Conservation (phyloP, 2,113 vertebrate species). For the Eulemur macaco region DNA sequence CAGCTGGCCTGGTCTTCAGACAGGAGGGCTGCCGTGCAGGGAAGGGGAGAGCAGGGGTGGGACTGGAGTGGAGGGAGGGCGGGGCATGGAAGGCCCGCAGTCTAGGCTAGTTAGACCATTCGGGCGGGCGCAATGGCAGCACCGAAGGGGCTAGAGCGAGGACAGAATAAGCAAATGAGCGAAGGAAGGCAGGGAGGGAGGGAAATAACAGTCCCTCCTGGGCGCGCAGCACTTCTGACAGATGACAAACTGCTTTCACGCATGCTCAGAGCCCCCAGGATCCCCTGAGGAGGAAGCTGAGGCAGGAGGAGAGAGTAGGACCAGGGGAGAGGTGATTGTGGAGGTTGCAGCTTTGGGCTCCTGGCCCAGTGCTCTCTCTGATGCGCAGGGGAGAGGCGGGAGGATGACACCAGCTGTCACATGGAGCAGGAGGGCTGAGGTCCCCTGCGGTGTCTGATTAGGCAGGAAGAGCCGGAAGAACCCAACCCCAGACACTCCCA, state of each 20-base stretch:
- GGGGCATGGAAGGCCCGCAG: fast-evolving
- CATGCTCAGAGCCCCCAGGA: background rate
- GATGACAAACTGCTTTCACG: background rate
- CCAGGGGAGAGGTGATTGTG: fast-evolving
- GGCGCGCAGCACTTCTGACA: background rate
- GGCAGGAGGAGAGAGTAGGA: background rate
- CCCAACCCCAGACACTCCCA: background rate
- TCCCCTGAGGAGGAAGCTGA: background rate
- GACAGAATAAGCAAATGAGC: background rate
- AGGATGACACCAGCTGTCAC: background rate
- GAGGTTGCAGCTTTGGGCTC: background rate
- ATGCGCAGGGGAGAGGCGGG: background rate
- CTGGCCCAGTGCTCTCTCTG: background rate
- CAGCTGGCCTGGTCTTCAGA: background rate
- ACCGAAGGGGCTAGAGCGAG: fast-evolving
- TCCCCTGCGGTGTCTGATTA: background rate
- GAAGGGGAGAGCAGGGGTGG: background rate
- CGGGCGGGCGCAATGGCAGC: background rate
- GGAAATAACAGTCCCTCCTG: background rate
- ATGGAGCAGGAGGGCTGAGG: background rate
- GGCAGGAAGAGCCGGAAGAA: background rate
- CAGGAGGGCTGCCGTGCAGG: background rate
- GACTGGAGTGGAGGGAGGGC: background rate
- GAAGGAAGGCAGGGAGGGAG: background rate
- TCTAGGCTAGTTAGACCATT: background rate